These are phyloP conservation scores for Tringa solitaria DNA, from an alignment of 2,113 vertebrate species.

Conservation along the genomic window DNA sequence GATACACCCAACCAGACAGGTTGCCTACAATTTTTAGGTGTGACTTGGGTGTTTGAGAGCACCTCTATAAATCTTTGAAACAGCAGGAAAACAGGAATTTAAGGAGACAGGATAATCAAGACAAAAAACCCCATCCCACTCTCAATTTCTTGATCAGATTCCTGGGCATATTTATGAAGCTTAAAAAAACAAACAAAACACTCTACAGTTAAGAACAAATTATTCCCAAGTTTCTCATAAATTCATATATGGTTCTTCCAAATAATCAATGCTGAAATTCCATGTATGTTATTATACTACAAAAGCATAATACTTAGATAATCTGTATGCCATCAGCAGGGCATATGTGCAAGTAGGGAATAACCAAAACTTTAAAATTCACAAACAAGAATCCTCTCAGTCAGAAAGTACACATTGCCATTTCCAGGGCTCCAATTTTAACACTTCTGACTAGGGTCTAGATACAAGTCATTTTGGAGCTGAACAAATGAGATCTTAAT, in stretches of 20 bases:
- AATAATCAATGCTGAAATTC: neutral
- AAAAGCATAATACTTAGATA: neutral
- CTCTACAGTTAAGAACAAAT: neutral
- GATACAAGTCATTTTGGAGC: neutral
- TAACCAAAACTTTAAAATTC: neutral
- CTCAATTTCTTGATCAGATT: neutral
- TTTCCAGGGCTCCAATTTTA: neutral
- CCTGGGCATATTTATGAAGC: neutral
- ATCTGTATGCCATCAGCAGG: neutral
- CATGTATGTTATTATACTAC: neutral
- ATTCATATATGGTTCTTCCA: neutral
- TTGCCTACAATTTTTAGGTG: neutral
- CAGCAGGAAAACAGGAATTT: neutral
- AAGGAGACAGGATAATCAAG: neutral
- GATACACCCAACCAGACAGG: neutral
- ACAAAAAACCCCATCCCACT: neutral
- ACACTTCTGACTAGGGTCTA: neutral
- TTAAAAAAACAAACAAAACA: neutral
- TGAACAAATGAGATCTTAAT: neutral
- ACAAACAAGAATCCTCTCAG: neutral
- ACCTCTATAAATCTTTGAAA: neutral
- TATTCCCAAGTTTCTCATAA: neutral
- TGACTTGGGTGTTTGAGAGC: neutral
- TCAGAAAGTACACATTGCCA: neutral
- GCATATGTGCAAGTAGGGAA: neutral